Base-by-base conservation (phyloP, 2,797 vertebrate genomes). In the Calcarius lapponicus region DNA sequence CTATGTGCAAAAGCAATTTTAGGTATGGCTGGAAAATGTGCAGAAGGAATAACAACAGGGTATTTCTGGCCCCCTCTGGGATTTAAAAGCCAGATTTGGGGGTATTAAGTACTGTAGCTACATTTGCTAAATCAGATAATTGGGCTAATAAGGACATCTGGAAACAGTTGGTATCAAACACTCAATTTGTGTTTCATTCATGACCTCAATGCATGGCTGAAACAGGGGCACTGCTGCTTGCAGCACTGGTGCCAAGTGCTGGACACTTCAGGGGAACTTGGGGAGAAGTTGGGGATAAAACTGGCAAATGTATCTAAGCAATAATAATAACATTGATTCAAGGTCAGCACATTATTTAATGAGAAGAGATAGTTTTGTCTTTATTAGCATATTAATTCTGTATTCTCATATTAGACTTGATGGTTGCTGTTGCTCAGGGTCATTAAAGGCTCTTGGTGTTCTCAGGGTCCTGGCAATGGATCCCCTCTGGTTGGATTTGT, bases 121-220 rank as follows among this genome's bases (percentile, higher is more conserved):
- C 5, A 3, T 80, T 92, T 92, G 31, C 50, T 92, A 92, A 78
- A 93, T 94, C 53, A 71, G 88, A 87, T 89, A 78, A 94, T 43
- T 92, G 78, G 42, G 54, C 78, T 96, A 87, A 95, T 87, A 78
- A 86, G 57, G 53, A 87, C 79, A 89, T 80, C 84, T 94, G 72
- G 72, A 92, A 95, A 74, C 53, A 67, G 88, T 2, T 4, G 26
- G 74, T 80, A 62, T 58, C 66, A 67, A 82, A 70, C 21, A 60
- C 53, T 70, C 40, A 50, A 24, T 71, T 74, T 74, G 62, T 28
- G 34, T 58, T 87, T 86, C 48, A 56, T 65, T 73, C 51, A 15
- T 36, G 51, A 65, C 25, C 1, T 0, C 45, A 43, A 1, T 6
- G 17, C 18, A 1, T 1, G 13, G 74, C 25, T 82, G 34, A 26